These are phyloP conservation scores for Drosophila falleni DNA, from an alignment of 2,888 invertebrate species.

Conservation along the genomic window DNA sequence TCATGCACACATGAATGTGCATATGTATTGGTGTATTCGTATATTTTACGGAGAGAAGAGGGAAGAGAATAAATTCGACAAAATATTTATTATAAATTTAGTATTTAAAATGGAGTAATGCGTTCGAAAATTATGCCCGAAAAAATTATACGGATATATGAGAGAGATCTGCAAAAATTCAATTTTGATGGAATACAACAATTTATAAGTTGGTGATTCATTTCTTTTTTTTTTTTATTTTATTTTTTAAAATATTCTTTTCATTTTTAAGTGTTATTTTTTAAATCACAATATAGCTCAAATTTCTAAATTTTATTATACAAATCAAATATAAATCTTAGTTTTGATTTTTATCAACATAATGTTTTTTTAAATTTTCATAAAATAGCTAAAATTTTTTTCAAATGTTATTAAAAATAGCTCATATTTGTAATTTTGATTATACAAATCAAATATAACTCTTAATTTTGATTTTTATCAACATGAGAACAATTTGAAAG, in stretches of 20 bases:
- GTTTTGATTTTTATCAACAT: background rate
- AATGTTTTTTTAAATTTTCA: too few species aligned
- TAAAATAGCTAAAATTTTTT: background rate
- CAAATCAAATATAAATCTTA: background rate
- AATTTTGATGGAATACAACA: background rate
- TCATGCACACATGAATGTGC: slow-evolving; percentile 4
- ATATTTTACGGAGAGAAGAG: background rate
- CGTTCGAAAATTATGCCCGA: background rate
- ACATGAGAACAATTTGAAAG: slow-evolving; percentile 4
- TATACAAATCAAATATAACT: background rate
- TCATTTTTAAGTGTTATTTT: background rate
- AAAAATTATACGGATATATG: background rate
- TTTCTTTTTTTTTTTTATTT: too few species aligned
- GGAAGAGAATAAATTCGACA: slow-evolving; percentile 48
- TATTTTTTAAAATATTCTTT: background rate
- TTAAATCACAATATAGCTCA: background rate
- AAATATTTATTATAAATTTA: slow-evolving; percentile 48
- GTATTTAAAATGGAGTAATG: background rate
- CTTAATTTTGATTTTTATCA: background rate
- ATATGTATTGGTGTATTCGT: background rate
- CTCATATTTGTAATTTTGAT: background rate
- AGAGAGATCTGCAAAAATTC: background rate
- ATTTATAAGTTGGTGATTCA: too few species aligned
- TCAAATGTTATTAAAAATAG: too few species aligned
- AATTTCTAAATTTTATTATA: background rate